A percentile compares a stretch with the other conserved stretches of the same genome.
Evolutionary conservation across 2,797 vertebrate species (phyloP).

Genomic region (Gambelia wislizenii): DNA sequence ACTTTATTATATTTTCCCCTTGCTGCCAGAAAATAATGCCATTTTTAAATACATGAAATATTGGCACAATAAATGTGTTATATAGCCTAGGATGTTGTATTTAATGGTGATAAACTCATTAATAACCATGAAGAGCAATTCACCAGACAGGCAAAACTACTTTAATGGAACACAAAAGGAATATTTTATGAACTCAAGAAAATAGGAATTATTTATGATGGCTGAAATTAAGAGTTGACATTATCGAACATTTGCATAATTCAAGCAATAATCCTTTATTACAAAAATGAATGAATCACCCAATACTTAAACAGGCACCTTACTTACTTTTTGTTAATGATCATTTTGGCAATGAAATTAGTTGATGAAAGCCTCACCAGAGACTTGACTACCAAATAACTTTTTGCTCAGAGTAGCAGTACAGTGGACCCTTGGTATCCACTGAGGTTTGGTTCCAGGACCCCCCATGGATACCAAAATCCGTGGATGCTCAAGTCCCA

Average conservation of each 20-base stretch:
- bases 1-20: background rate
- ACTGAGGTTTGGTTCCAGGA: no score
- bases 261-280: constrained; percentile 3
- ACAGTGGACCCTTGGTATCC: no score
- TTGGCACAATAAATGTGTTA: background rate
- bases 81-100: background rate
- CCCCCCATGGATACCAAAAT: no score
- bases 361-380: no score
- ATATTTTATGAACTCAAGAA: background rate
- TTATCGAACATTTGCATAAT: constrained; percentile 1
- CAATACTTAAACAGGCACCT: background rate
- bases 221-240: background rate
- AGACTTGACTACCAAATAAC: no score
- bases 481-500: no score
- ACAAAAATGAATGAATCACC: background rate
- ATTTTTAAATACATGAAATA: background rate
- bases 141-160: background rate
- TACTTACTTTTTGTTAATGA: background rate
- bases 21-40: background rate
- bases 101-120: constrained; percentile 5
- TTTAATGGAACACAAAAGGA: background rate
- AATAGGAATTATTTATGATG: constrained; percentile 14
- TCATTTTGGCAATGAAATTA: no score
- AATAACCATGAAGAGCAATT: background rate
- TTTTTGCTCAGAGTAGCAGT: no score